phyloP scores from a whole-genome alignment of 2,888 invertebrate species.

The Polylopha cassiicola region DNA sequence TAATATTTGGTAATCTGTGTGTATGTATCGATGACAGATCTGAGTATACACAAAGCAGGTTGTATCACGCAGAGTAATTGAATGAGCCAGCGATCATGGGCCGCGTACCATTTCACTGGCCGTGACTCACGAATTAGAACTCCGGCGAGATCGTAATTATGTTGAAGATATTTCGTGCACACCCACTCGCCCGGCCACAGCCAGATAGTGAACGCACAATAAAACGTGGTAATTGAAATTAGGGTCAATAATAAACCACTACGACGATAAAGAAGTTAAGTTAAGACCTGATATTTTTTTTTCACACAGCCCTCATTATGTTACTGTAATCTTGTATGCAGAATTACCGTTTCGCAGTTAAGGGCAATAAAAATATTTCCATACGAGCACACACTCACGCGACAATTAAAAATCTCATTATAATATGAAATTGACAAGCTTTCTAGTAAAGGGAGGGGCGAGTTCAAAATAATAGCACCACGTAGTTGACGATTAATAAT shows the following conservation, averaged over 20 bases:
- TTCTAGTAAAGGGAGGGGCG: no score
- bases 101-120: slow-evolving; percentile 66
- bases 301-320: slow-evolving; percentile 21
- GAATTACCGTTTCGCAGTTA: slow-evolving; percentile 24
- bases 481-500: no score
- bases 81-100: slow-evolving; percentile 58
- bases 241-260: slow-evolving; percentile 42
- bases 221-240: slow-evolving; percentile 55
- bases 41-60: slow-evolving; percentile 48
- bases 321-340: slow-evolving; percentile 12
- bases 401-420: slow-evolving; percentile 12
- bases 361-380: slow-evolving; percentile 30
- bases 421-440: slow-evolving; percentile 17
- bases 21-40: slow-evolving; percentile 39
- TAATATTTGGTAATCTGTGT: slow-evolving; percentile 25
- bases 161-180: slow-evolving; percentile 64
- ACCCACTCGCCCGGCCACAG: slow-evolving; percentile 47
- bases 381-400: slow-evolving; percentile 25
- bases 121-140: slow-evolving; percentile 76
- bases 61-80: slow-evolving; percentile 66
- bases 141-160: slow-evolving; percentile 68
- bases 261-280: slow-evolving; percentile 2
- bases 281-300: slow-evolving; percentile 1
- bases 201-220: slow-evolving; percentile 49
- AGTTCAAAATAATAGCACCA: no score